phyloP scores from a whole-genome alignment of 2,113 vertebrate genomes.

The Crotalus horridus region DNA sequence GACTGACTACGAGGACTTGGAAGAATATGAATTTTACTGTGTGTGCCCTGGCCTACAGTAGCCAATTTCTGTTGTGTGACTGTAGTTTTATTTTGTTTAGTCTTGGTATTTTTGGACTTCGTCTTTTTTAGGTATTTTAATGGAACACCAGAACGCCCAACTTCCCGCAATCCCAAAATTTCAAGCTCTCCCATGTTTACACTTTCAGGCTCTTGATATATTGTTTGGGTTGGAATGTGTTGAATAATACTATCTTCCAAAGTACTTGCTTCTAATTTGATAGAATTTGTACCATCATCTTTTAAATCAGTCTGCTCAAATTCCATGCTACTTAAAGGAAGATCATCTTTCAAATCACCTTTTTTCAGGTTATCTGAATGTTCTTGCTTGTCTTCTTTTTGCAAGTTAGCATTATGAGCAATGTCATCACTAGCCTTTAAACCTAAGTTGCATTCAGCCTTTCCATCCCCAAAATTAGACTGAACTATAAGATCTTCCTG shows the following conservation, averaged over 20 bases:
- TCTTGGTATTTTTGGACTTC: conserved; percentile 60
- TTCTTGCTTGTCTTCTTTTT: conserved; percentile 50
- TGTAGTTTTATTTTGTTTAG: conserved; percentile 59
- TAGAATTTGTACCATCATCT: conserved; percentile 42
- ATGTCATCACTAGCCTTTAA: conserved; percentile 36
- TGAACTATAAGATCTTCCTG: conserved; percentile 62
- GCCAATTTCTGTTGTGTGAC: conserved; percentile 49
- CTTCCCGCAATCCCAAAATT: conserved; percentile 45
- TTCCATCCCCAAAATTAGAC: conserved; percentile 41
- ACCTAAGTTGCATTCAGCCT: conserved; percentile 41
- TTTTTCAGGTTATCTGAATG: conserved; percentile 37
- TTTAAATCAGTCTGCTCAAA: conserved; percentile 53
- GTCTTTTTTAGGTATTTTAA: conserved; percentile 61
- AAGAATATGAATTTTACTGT: conserved; percentile 68
- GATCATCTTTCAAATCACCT: conserved; percentile 29
- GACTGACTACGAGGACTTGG: conserved; percentile 60
- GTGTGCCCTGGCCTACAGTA: conserved; percentile 49
- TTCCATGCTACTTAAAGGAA: conserved; percentile 42
- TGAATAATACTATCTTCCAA: conserved; percentile 49
- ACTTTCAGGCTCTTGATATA: conserved; percentile 43
- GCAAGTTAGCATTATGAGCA: conserved; percentile 42
- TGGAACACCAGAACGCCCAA: conserved; percentile 47
- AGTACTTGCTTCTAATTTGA: conserved; percentile 52
- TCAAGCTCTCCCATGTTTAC: conserved; percentile 48
- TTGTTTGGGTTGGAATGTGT: conserved; percentile 49